Evolutionary conservation across 2,888 invertebrate species (phyloP).

Genomic region (Leucoptera coffeella): DNA sequence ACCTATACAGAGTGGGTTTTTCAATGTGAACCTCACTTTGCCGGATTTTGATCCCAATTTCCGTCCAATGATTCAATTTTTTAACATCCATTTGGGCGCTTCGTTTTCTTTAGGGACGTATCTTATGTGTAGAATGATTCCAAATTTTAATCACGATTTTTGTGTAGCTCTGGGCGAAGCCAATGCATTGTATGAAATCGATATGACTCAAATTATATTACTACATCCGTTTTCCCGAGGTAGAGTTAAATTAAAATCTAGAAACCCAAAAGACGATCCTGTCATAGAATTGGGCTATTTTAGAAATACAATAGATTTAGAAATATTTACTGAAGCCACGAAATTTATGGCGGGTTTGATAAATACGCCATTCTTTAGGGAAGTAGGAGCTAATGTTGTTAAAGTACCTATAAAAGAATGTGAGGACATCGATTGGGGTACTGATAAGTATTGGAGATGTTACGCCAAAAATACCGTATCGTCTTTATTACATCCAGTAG

Average conservation of each 20-base stretch:
- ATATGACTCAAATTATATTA: constrained; percentile 13
- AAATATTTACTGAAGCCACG: constrained; percentile 14
- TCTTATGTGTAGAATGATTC: constrained; percentile 12
- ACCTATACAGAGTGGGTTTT: constrained; percentile 20
- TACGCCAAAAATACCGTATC: constrained; percentile 47
- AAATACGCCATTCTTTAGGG: constrained; percentile 19
- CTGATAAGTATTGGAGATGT: constrained; percentile 60
- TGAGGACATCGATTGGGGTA: constrained; percentile 28
- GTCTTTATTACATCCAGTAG: constrained; percentile 56
- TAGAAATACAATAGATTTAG: constrained; percentile 17
- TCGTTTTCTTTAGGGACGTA: constrained; percentile 14
- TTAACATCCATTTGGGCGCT: constrained; percentile 23
- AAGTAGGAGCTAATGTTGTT: constrained; percentile 14
- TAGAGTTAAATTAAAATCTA: constrained; percentile 18
- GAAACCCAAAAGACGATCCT: constrained; percentile 22
- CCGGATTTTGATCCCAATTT: constrained; percentile 2
- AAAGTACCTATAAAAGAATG: constrained; percentile 43
- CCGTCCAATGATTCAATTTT: constrained; percentile 26
- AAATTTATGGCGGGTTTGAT: constrained; percentile 17
- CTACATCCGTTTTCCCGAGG: constrained; percentile 29
- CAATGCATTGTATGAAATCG: constrained; percentile 18
- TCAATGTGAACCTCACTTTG: constrained; percentile 13
- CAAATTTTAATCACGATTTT: constrained; percentile 13
- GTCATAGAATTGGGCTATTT: constrained; percentile 23
- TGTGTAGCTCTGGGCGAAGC: constrained; percentile 17